Evolutionary conservation across 2,113 vertebrate genomes (phyloP).

Genomic region (Setophaga coronata): DNA sequence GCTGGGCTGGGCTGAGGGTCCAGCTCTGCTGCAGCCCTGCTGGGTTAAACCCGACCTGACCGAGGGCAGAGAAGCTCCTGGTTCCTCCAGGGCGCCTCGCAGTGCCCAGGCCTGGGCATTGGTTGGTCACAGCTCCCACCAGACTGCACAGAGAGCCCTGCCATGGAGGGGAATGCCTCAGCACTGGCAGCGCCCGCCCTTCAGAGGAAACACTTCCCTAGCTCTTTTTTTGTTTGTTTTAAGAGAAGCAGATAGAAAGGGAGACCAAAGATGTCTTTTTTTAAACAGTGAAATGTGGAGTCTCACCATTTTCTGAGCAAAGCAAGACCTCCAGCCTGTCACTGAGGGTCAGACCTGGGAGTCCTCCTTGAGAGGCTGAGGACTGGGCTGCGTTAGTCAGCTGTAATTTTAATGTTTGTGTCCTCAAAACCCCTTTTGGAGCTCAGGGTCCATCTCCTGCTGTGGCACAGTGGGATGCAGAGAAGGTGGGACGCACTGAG

Average conservation of each 20-base stretch:
- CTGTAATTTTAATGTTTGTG: not conserved
- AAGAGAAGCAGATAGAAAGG: not conserved
- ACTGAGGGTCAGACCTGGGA: not conserved
- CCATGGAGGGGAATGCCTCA: not conserved
- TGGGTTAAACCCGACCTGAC: not conserved
- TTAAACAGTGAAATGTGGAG: not conserved
- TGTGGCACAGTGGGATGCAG: not conserved
- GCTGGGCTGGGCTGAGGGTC: not conserved
- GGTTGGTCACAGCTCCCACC: not conserved
- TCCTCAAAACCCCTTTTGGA: not conserved
- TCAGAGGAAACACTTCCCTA: not conserved
- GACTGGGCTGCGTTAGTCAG: not conserved
- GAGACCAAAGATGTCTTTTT: not conserved
- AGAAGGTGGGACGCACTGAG: not conserved
- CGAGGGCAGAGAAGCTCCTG: not conserved
- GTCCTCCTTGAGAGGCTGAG: not conserved
- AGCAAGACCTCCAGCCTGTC: not conserved
- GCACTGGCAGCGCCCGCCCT: not conserved
- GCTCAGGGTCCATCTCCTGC: not conserved
- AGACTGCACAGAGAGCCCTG: not conserved
- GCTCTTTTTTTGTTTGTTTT: not conserved
- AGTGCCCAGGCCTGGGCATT: not conserved
- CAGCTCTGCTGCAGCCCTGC: rapidly evolving
- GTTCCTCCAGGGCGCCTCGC: not conserved
- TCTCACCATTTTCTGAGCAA: slow-evolving; percentile 4